Conservation (phyloP, 2,888 invertebrate species). For the Gandaritis pyraliata region DNA sequence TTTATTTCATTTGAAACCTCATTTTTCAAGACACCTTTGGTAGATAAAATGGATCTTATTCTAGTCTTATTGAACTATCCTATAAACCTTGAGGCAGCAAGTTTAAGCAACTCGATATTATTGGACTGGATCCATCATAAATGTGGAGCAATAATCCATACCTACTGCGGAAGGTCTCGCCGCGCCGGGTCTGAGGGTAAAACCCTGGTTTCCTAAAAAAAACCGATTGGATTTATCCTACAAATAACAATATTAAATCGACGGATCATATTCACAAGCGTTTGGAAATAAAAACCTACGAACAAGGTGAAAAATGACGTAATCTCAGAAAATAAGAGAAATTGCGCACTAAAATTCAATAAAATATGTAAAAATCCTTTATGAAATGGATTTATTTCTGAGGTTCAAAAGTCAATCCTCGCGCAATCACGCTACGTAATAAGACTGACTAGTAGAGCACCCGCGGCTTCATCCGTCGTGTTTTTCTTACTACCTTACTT, state of each 20-base stretch:
- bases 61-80: neutral
- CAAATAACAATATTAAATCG: slow-evolving; percentile 1
- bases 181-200: slow-evolving; percentile 5
- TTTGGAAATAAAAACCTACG: neutral
- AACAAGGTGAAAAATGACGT: neutral
- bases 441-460: slow-evolving; percentile 6
- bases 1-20: too few relatives aligned
- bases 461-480: neutral
- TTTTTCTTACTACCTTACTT: too few relatives aligned
- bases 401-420: slow-evolving; percentile 20
- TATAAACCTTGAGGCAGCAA: neutral
- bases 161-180: slow-evolving; percentile 16
- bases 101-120: neutral
- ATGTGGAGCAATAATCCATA: slow-evolving; percentile 12
- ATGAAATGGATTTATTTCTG: neutral
- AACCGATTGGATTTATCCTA: neutral
- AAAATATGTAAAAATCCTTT: too few relatives aligned
- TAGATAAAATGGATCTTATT: neutral
- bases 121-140: slow-evolving; percentile 10
- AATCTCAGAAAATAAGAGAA: neutral
- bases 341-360: too few relatives aligned
- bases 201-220: slow-evolving; percentile 4
- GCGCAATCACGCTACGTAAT: slow-evolving; percentile 24
- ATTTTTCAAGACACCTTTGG: too few relatives aligned
- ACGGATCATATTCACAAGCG: neutral